Evolutionary conservation across 37 sponge, comb jelly and placozoan species (phyloP).

Genomic region (Diacarnus erythraeanus): DNA sequence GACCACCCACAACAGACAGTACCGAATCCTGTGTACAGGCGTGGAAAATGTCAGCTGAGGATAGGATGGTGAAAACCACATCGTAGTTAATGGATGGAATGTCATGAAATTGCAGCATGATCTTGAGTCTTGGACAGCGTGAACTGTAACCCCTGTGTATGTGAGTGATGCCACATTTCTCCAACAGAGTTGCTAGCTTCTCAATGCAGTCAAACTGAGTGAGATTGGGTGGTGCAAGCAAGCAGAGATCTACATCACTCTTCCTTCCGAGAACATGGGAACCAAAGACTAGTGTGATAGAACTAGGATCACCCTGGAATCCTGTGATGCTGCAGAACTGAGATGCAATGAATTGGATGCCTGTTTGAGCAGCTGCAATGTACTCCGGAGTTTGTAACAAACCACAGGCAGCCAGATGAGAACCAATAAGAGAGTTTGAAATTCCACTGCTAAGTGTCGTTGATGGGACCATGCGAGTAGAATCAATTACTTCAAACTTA

Average conservation of each 20-base stretch:
- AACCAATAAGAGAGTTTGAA: slow-evolving; percentile 17
- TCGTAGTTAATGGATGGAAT: slow-evolving; percentile 65
- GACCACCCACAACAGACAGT: neutral
- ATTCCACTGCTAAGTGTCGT: neutral
- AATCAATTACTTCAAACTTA: slow-evolving; percentile 75
- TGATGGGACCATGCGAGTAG: slow-evolving; percentile 13
- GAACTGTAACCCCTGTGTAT: slow-evolving; percentile 69
- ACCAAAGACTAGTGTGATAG: slow-evolving; percentile 64
- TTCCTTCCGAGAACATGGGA: slow-evolving; percentile 67
- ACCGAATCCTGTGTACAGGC: neutral
- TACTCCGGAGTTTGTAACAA: slow-evolving; percentile 38
- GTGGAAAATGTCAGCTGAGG: neutral
- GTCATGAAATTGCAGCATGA: slow-evolving; percentile 46
- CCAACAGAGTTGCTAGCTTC: slow-evolving; percentile 37
- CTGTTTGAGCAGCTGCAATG: slow-evolving; percentile 45
- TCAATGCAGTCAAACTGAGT: slow-evolving; percentile 57
- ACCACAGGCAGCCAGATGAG: slow-evolving; percentile 37
- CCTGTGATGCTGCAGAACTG: slow-evolving; percentile 54
- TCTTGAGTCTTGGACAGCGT: slow-evolving; percentile 76
- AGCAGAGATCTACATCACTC: slow-evolving; percentile 82
- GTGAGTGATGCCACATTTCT: slow-evolving; percentile 56
- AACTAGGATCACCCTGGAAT: slow-evolving; percentile 53
- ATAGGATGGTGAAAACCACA: slow-evolving; percentile 61
- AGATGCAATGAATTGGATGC: slow-evolving; percentile 56
- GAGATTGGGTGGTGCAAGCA: slow-evolving; percentile 49